phyloP scores from a whole-genome alignment of 2,113 vertebrate genomes.

The Erythrolamprus reginae region DNA sequence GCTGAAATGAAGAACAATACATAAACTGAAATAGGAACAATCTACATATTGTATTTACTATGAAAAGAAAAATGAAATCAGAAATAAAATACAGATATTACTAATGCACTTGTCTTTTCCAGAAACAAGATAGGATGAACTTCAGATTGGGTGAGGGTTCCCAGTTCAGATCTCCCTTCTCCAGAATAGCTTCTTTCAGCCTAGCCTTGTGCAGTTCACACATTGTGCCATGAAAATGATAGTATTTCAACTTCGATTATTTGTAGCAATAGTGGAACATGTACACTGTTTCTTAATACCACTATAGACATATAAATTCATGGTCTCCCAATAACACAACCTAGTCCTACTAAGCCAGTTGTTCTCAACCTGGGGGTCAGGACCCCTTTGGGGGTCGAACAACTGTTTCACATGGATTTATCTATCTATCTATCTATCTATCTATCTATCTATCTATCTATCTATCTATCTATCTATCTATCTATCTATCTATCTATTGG shows the following conservation, averaged over 20 bases:
- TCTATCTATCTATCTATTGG: too few relatives aligned
- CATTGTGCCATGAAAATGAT: not conserved
- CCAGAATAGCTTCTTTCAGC: not conserved
- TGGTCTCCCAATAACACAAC: too few relatives aligned
- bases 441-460: too few relatives aligned
- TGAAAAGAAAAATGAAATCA: not conserved
- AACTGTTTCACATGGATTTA: too few relatives aligned
- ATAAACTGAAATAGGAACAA: not conserved
- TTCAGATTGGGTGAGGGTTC: not conserved
- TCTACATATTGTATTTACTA: not conserved
- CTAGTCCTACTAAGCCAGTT: too few relatives aligned
- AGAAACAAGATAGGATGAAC: not conserved
- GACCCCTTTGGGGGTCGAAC: too few relatives aligned
- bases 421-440: too few relatives aligned
- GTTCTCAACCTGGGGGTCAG: too few relatives aligned
- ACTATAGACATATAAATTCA: not conserved
- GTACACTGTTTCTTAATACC: not conserved
- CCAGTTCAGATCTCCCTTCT: not conserved
- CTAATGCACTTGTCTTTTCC: not conserved
- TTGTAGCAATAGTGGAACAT: not conserved
- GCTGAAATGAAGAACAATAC: not conserved
- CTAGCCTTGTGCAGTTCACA: not conserved
- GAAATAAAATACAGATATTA: not conserved
- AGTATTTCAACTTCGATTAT: not conserved
- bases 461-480: too few relatives aligned